Evolutionary conservation across 1,140 invertebrate species (phyloP), one percentile per base, ranked within the genome.

Genomic region (Calliphora vicina): DNA sequence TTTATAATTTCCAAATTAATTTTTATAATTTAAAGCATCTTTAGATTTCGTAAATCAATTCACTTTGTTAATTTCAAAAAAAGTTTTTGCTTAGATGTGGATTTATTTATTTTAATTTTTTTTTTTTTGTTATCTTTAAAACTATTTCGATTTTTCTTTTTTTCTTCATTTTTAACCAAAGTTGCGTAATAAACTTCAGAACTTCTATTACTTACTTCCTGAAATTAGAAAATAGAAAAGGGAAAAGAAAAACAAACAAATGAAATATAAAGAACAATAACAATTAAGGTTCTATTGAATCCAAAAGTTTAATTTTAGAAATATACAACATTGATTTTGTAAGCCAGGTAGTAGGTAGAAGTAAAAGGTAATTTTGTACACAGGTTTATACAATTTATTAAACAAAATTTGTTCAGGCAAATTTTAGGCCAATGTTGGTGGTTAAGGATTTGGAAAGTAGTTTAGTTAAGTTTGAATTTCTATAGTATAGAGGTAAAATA

Each of bases 191-290:
- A 57, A 81, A 81, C n/a, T 81, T 81, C 80, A 67, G 43, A 81
- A 81, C 43, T 81, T 81, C 27, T 57, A 71, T 81, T 72, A 92
- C 92, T 93, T 92, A 93, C 92, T 93, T 93, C 91, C 91, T 93
- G 92, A 86, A 93, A 93, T 91, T 92, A 91, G 35, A 35, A 35
- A 67, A 83, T 78, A 84, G 90, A 84, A 71, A 83, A 84, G 82
- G 23, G 67, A 71, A 83, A 71, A 87, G 67, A 82, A 83, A 83
- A 83, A 80, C 72, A 82, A 72, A 72, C 61, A 71, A 82, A 72
- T 72, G 72, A 42, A 82, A 67, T 82, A 72, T 73, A 42, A 82
- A 27, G 26, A 42, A 71, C 61, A 29, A 61, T 26, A 35, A 35
- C 8, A 35, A 17, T 50, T n/a, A 1, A 71, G 35, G 35, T 35